phyloP scores from a whole-genome alignment of 1,140 invertebrate species.

The Drosophila micromelanica region DNA sequence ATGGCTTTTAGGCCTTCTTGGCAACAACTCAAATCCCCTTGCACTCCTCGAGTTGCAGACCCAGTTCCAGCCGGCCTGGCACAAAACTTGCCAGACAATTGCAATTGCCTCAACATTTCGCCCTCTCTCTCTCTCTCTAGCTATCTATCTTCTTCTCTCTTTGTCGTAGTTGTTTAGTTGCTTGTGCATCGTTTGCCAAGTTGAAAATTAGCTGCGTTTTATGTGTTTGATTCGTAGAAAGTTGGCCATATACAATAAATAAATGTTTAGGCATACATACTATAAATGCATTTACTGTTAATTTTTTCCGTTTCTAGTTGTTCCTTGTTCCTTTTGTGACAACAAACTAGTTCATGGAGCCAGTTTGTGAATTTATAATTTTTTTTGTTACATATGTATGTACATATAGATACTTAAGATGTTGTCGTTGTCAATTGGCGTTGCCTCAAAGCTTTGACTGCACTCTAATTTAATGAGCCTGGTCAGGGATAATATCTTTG shows the following conservation, averaged over 20 bases:
- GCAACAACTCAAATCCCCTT: constrained; percentile 24
- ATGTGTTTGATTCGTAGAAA: constrained; percentile 43
- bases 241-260: constrained; percentile 23
- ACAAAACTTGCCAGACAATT: constrained; percentile 44
- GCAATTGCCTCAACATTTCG: constrained; percentile 22
- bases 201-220: constrained; percentile 50
- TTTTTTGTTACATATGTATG: neutral
- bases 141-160: neutral
- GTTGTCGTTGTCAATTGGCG: constrained; percentile 10
- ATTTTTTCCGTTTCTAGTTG: constrained; percentile 12
- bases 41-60: constrained; percentile 29
- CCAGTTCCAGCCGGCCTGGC: constrained; percentile 30
- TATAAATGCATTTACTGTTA: constrained; percentile 23
- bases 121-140: neutral
- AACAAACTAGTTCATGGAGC: neutral
- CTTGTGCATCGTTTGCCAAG: constrained; percentile 30
- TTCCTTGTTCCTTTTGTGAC: neutral
- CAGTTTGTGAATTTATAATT: neutral
- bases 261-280: constrained; percentile 21
- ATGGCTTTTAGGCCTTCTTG: constrained; percentile 39
- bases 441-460: neutral
- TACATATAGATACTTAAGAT: neutral
- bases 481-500: constrained; percentile 3
- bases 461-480: constrained; percentile 18
- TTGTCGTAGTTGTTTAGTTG: neutral